Conservation (phyloP, 2,888 invertebrate genomes). For the Malacosoma neustria region DNA sequence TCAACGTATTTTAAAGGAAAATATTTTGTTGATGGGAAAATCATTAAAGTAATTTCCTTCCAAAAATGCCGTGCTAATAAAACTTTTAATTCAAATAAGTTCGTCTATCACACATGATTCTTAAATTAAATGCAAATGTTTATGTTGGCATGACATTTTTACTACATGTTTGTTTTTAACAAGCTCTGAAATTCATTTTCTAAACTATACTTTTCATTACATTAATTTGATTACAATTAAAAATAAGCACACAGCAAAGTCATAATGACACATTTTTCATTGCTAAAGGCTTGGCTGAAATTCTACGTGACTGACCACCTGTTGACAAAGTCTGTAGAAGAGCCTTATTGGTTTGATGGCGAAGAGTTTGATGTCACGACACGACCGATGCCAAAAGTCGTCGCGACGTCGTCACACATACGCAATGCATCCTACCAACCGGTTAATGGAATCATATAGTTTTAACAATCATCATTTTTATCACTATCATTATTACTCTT, state of each 20-base stretch:
- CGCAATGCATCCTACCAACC: slow-evolving; percentile 58
- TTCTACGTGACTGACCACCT: slow-evolving; percentile 72
- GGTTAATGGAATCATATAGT: slow-evolving; percentile 69
- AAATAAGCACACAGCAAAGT: slow-evolving; percentile 14
- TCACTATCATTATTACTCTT: slow-evolving; percentile 30
- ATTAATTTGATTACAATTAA: background rate
- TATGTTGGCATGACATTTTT: background rate
- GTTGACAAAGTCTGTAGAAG: slow-evolving; percentile 64
- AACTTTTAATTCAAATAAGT: no score
- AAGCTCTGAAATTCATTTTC: slow-evolving; percentile 4
- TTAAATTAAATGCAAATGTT: no score
- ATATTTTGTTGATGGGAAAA: background rate
- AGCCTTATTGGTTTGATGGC: slow-evolving; percentile 63
- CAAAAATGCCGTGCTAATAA: background rate
- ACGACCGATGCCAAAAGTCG: slow-evolving; percentile 49
- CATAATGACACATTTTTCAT: slow-evolving; percentile 47
- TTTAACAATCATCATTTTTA: slow-evolving; percentile 27
- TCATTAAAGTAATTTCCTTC: background rate
- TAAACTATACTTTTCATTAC: slow-evolving; percentile 4
- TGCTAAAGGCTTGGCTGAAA: slow-evolving; percentile 74
- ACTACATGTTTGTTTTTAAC: background rate
- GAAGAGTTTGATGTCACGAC: slow-evolving; percentile 51
- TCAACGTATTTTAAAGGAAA: slow-evolving; percentile 8
- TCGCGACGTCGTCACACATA: slow-evolving; percentile 44
- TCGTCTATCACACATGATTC: no score